phyloP scores from a whole-genome alignment of 2,888 invertebrate genomes.

The Eudasyphora cyanicolor region DNA sequence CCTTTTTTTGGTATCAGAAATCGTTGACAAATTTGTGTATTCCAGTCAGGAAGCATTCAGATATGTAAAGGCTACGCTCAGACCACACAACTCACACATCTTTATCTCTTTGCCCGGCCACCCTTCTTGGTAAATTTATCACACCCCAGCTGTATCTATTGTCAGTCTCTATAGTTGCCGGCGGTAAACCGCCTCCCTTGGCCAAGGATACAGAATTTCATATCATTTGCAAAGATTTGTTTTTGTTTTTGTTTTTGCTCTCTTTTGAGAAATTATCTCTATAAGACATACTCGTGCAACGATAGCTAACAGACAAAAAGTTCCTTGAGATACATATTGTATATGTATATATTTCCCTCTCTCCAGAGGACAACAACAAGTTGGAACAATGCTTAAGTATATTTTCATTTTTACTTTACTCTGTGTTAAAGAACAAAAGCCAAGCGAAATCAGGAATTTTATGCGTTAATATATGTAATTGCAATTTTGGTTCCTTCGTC shows the following conservation, averaged over 20 bases:
- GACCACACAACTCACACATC: neutral
- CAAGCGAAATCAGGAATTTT: neutral
- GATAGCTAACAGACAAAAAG: too few relatives aligned
- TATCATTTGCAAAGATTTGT: neutral
- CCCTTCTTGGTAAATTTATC: neutral
- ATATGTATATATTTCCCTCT: neutral
- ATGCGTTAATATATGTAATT: neutral
- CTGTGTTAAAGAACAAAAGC: neutral
- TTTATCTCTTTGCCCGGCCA: too few relatives aligned
- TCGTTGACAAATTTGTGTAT: neutral
- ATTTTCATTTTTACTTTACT: neutral
- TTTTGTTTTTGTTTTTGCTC: too few relatives aligned
- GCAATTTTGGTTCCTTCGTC: slow-evolving; percentile 3
- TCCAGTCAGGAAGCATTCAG: neutral
- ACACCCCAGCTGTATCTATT: neutral
- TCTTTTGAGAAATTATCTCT: neutral
- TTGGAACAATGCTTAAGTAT: neutral
- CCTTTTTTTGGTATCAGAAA: neutral
- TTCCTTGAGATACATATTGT: neutral
- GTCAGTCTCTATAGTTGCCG: too few relatives aligned
- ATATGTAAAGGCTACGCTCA: neutral
- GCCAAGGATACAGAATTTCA: neutral
- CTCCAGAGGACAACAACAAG: neutral
- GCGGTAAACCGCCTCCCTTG: neutral
- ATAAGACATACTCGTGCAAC: neutral